Conservation (phyloP, 2,888 invertebrate genomes). For the Monoplex corrugatus region DNA sequence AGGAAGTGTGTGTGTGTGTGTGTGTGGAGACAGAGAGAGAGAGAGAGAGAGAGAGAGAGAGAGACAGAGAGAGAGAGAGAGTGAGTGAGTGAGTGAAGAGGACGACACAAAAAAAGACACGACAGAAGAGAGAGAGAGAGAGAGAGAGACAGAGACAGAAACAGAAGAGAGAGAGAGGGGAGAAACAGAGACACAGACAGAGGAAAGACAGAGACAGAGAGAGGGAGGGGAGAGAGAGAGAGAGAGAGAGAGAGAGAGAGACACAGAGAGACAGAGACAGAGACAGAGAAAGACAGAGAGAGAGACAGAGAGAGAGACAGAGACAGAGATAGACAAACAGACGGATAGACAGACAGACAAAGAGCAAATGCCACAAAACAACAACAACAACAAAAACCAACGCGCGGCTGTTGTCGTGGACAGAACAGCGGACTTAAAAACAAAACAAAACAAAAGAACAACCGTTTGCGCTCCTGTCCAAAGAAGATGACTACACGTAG, state of each 20-base stretch:
- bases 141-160: no score
- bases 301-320: slow-evolving; percentile 1
- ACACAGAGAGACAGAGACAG: neutral
- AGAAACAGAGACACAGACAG: neutral
- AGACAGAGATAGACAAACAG: no score
- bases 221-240: slow-evolving; percentile 6
- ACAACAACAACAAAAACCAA: no score
- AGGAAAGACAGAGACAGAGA: neutral
- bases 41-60: neutral
- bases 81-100: slow-evolving; percentile 4
- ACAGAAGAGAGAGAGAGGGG: neutral
- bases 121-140: no score
- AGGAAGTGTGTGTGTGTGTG: no score
- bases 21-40: slow-evolving; percentile 29
- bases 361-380: neutral
- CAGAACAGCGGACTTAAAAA: no score
- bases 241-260: slow-evolving; percentile 26
- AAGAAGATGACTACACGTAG: no score
- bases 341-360: neutral
- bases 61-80: neutral
- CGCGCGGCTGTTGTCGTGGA: no score
- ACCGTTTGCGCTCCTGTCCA: no score
- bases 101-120: no score
- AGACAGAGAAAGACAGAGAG: neutral
- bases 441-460: no score